Evolutionary conservation across 2,113 vertebrate species (phyloP).

Genomic region (Chauna torquata): DNA sequence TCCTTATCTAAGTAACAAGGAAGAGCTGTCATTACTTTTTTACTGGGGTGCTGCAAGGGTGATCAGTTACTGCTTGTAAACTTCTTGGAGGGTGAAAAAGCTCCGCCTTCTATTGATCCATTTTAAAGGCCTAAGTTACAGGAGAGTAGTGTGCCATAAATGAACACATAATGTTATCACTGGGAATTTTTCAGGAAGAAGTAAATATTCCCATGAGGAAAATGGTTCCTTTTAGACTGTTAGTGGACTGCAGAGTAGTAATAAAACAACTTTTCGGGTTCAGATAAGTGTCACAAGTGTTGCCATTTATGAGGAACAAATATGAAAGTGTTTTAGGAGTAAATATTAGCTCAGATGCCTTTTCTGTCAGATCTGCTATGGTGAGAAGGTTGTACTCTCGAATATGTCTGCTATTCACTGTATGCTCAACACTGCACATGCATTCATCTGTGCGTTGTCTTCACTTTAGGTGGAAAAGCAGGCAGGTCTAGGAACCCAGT

Average conservation of each 20-base stretch:
- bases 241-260: background rate
- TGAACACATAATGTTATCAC: background rate
- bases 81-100: background rate
- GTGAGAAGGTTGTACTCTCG: background rate
- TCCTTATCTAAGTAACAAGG: background rate
- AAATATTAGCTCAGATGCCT: background rate
- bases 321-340: background rate
- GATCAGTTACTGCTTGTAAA: background rate
- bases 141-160: background rate
- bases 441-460: background rate
- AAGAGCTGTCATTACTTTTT: background rate
- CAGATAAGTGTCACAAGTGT: background rate
- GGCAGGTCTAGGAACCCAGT: background rate
- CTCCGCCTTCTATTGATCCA: background rate
- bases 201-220: background rate
- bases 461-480: no score
- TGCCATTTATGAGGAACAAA: background rate
- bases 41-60: background rate
- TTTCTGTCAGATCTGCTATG: background rate
- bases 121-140: background rate
- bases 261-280: background rate
- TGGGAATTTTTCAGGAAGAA: background rate
- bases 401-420: background rate
- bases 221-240: background rate
- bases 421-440: background rate